Evolutionary conservation across 2,888 invertebrate genomes (phyloP).

Genomic region (Ormyrus rosae): DNA sequence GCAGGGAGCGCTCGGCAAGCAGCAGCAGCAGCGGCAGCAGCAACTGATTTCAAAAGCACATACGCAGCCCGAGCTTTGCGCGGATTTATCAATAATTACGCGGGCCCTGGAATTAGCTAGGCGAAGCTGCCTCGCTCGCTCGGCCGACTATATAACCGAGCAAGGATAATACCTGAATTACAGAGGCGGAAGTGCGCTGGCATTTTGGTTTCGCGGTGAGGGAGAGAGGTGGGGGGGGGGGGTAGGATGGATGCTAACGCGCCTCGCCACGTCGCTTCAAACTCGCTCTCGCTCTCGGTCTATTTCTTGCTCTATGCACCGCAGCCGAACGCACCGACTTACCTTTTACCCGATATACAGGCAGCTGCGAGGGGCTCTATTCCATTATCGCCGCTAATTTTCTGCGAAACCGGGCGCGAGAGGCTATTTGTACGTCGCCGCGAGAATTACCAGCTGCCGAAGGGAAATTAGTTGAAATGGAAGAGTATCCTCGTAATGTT

Average conservation of each 20-base stretch:
- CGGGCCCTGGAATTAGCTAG: slow-evolving; percentile 21
- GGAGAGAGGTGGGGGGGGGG: no score
- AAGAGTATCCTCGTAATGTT: no score
- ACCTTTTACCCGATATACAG: not conserved
- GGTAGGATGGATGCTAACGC: slow-evolving; percentile 12
- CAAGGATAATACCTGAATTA: slow-evolving; percentile 52
- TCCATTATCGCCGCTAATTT: slow-evolving; percentile 9
- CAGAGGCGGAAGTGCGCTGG: slow-evolving; percentile 52
- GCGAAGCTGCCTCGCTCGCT: not conserved
- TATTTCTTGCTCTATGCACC: slow-evolving; percentile 23
- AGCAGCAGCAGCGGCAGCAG: not conserved
- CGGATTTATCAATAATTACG: slow-evolving; percentile 56
- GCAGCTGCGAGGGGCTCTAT: slow-evolving; percentile 28
- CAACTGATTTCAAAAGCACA: slow-evolving; percentile 46
- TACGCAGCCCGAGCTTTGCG: slow-evolving; percentile 37
- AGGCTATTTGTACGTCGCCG: not conserved
- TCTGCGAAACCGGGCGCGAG: not conserved
- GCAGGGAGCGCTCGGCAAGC: no score
- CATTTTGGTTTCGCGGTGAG: slow-evolving; percentile 40
- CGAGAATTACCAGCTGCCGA: not conserved
- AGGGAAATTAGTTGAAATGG: not conserved
- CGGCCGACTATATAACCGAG: slow-evolving; percentile 25
- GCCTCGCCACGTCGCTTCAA: slow-evolving; percentile 15
- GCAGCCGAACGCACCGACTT: not conserved
- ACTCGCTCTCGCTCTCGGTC: not conserved